phyloP scores from a whole-genome alignment of 30 jellyfish, hydroid and myxozoan species.

The Turritopsis rubra region DNA sequence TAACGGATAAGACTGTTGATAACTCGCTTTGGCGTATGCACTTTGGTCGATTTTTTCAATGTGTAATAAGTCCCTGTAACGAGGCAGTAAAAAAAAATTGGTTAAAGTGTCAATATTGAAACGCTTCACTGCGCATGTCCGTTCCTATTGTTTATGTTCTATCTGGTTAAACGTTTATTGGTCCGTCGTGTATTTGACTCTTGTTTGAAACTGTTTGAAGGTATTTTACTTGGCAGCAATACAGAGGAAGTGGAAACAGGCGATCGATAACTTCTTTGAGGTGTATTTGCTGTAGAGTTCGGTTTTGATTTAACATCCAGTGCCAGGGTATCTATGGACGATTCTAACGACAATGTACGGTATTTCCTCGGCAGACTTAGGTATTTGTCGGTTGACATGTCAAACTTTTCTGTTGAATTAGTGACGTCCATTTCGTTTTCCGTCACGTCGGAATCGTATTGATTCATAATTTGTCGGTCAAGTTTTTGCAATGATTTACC shows the following conservation, averaged over 20 bases:
- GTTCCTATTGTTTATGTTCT: neutral
- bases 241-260: neutral
- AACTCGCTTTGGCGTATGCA: too few relatives aligned
- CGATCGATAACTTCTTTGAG: neutral
- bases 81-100: too few relatives aligned
- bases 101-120: too few relatives aligned
- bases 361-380: neutral
- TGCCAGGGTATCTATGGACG: neutral
- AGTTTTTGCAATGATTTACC: conserved; percentile 80
- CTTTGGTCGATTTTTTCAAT: too few relatives aligned
- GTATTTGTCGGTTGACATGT: neutral
- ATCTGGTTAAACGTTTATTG: neutral
- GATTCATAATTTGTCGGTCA: conserved; percentile 57
- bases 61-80: too few relatives aligned
- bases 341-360: conserved; percentile 2
- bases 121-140: too few relatives aligned
- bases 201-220: neutral
- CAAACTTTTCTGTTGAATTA: neutral
- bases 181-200: neutral
- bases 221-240: neutral
- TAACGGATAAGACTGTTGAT: too few relatives aligned
- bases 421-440: conserved; percentile 37
- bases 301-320: neutral
- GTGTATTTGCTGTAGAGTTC: neutral
- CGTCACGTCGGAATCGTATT: conserved; percentile 62